These are phyloP conservation scores for Gobio occitaniae DNA, from an alignment of 2,797 vertebrate species.

Conservation along the genomic window DNA sequence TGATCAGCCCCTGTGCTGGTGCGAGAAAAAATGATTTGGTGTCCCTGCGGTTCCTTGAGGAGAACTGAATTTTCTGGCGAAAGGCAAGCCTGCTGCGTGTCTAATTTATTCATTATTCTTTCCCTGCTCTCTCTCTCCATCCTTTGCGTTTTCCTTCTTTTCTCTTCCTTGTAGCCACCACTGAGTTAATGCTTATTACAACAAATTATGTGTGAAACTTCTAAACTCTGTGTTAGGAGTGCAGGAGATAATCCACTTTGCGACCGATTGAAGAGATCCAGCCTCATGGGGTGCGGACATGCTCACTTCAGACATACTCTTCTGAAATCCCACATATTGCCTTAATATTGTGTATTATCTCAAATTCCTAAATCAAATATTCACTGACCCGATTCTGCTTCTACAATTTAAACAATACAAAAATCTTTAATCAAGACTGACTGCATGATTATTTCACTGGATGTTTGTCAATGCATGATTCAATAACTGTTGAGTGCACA, in stretches of 20 bases:
- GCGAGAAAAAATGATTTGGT: slow-evolving; percentile 79
- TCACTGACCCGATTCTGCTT: slow-evolving; percentile 33
- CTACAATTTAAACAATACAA: slow-evolving; percentile 64
- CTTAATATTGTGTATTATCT: slow-evolving; percentile 71
- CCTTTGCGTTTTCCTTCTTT: slow-evolving; percentile 74
- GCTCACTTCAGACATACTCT: slow-evolving; percentile 81
- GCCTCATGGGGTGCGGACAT: slow-evolving; percentile 79
- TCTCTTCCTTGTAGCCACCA: slow-evolving; percentile 67
- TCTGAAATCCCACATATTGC: slow-evolving; percentile 71
- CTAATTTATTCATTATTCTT: slow-evolving; percentile 89
- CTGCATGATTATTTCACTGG: slow-evolving; percentile 25
- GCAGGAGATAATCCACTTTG: slow-evolving; percentile 82
- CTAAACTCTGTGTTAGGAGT: slow-evolving; percentile 78
- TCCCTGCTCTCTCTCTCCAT: slow-evolving; percentile 75
- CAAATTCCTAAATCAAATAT: slow-evolving; percentile 20
- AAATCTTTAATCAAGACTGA: slow-evolving; percentile 44
- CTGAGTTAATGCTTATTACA: slow-evolving; percentile 83
- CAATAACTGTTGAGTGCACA: slow-evolving; percentile 33
- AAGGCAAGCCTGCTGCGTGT: slow-evolving; percentile 75
- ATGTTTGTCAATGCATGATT: slow-evolving; percentile 38
- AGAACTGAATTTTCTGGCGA: slow-evolving; percentile 78
- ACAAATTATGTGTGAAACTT: slow-evolving; percentile 86
- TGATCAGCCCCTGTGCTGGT: slow-evolving; percentile 72
- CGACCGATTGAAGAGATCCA: slow-evolving; percentile 82
- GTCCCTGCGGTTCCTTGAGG: slow-evolving; percentile 81